Evolutionary conservation across 2,888 invertebrate species (phyloP), one percentile per base, ranked within the genome.

Genomic region (Halictus quadricinctus): DNA sequence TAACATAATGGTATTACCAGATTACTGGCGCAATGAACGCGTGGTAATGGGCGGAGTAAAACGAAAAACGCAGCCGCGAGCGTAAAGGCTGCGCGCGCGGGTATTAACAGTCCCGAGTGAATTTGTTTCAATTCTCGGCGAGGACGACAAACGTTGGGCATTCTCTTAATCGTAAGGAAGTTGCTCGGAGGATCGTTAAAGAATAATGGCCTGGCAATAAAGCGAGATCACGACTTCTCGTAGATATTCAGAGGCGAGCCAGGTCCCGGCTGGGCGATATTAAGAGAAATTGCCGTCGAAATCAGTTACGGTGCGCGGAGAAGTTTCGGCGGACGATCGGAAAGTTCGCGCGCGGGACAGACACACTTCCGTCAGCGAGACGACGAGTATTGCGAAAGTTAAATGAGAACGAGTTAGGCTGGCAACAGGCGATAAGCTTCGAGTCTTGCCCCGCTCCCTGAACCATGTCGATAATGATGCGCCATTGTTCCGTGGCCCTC

Each of bases 341-440:
- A 74, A 75, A 79, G 76, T 83, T 80, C 10, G n/a, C 48, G 69
- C 48, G 75, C 75, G 72, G 46, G 79, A 76, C 84, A 82, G 79
- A 76, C 84, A 82, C 36, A 64, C 69, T 64, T 50, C 41, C 43
- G 72, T 46, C 41, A 6, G 76, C 41, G 58, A 29, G 80, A 60
- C 69, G 76, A 82, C 36, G 73, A 81, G 48, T 85, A 78, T 86
- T 84, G 73, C 76, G 72, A 86, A 89, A 90, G 87, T 89, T 90
- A 87, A 90, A 90, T 89, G 89, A 80, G 89, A 82, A 78, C 76
- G 82, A 87, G 85, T 89, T 86, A 89, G 89, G 87, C 88, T 89
- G 88, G 82, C 86, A 90, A 89, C 83, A 84, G 82, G 78, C 87
- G 90, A 90, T 88, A 90, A 90, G 87, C 81, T 70, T 21, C 36